Base-by-base conservation (phyloP, 2,113 vertebrate genomes). In the Quiscalus mexicanus region DNA sequence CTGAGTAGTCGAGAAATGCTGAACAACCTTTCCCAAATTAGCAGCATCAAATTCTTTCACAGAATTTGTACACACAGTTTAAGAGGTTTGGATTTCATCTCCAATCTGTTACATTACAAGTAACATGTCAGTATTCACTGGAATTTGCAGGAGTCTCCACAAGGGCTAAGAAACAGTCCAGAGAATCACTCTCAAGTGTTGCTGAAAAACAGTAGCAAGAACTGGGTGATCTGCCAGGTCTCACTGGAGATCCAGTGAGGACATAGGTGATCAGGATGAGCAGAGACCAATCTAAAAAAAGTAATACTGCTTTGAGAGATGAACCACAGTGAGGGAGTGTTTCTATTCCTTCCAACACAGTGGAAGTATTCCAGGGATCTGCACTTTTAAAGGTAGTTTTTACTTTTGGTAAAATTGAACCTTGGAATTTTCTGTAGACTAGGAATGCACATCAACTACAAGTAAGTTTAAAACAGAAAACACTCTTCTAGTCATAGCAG, bases 381-480 rank as follows among this genome's bases (percentile, higher is more conserved):
- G 62, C 24, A 79, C 14, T 87, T 91, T 89, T 84, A 79, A 71
- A 65, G 25, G 22, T 1, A 1, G n/a, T 20, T 89, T 73, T 12
- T 69, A 85, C 24, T 73, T 91, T 42, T 30, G 64, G 33, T 70
- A 91, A 91, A 87, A 53, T 3, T 69, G 75, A 85, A 84, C 33
- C 9, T 41, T 81, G 52, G 25, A 81, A 83, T 45, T 80, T 84
- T 56, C 55, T 58, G 39, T 42, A 3, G 1, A 70, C 25, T 37
- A 68, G 64, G 76, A 94, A 69, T 65, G 22, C 47, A 63, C 13
- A 39, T 67, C 30, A 76, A 33, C 59, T 62, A 47, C 44, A 84
- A 75, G 25, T 49, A 91, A 74, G 39, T 81, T 91, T 81, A 82
- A 92, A 92, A 44, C 39, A 96, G 53, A 87, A 84, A 82, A 41